A percentile compares a stretch with the other conserved stretches of the same genome.
Evolutionary conservation across 1,140 invertebrate genomes (phyloP).

Genomic region (Bombus turneri): DNA sequence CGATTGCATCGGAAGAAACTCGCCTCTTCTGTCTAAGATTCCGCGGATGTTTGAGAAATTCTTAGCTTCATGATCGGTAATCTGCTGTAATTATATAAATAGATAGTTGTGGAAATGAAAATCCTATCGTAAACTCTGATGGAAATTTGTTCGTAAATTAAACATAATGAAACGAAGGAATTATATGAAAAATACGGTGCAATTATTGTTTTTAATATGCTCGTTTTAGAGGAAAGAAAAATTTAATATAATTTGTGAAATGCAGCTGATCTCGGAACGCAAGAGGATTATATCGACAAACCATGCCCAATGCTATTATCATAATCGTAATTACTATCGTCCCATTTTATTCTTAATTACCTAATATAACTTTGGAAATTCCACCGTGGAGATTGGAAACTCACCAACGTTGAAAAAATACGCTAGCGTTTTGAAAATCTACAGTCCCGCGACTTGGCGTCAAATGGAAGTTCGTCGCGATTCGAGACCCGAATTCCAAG

Average conservation of each 20-base stretch:
- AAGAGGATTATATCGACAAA: background rate
- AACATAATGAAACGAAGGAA: no score
- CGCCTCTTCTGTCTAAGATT: background rate
- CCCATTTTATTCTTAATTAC: background rate
- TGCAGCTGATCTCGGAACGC: background rate
- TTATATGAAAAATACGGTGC: no score
- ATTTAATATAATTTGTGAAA: background rate
- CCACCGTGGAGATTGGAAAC: background rate
- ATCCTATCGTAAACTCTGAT: background rate
- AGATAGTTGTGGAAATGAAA: background rate
- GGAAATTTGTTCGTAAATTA: no score
- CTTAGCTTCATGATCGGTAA: background rate
- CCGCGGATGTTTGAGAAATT: background rate
- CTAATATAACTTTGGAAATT: background rate
- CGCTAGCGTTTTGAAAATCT: no score
- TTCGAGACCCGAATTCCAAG: no score
- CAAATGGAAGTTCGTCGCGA: no score
- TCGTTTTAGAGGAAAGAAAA: no score
- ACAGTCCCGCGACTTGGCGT: fast-evolving
- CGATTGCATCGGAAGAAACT: background rate
- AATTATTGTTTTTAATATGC: no score
- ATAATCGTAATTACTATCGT: no score
- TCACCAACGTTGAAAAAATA: no score
- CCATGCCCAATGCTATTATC: no score
- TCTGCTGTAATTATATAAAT: background rate